Conservation (phyloP, 2,797 vertebrate genomes). For the Phalloptychus januarius region DNA sequence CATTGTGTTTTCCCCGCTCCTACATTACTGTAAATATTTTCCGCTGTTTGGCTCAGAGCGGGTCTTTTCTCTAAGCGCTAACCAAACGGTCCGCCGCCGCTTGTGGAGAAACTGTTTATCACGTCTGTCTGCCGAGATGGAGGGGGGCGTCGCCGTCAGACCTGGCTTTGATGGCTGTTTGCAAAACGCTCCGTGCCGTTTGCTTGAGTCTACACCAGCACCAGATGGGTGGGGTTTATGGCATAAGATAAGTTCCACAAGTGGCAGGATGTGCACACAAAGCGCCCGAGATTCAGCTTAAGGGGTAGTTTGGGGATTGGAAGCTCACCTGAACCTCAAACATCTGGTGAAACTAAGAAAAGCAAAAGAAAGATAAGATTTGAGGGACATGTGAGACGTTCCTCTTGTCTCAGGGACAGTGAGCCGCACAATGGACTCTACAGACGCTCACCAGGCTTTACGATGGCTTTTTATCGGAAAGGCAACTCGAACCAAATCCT, state of each 20-base stretch:
- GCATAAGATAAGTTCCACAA: constrained; percentile 46
- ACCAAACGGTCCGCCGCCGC: constrained; percentile 63
- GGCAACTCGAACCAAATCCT: background rate
- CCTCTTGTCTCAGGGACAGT: background rate
- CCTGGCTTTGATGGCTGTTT: constrained; percentile 69
- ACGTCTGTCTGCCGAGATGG: constrained; percentile 37
- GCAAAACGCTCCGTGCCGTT: constrained; percentile 48
- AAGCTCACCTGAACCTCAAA: constrained; percentile 62
- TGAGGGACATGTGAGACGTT: background rate
- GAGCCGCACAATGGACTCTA: background rate
- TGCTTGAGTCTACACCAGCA: constrained; percentile 61
- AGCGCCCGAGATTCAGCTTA: constrained; percentile 52
- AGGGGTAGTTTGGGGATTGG: constrained; percentile 43
- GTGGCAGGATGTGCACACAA: constrained; percentile 72
- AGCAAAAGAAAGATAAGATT: background rate
- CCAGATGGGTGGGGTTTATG: constrained; percentile 70
- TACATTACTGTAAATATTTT: constrained; percentile 68
- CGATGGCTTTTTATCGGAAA: background rate
- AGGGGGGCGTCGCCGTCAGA: constrained; percentile 56
- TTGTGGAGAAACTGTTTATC: constrained; percentile 57
- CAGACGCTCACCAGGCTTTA: background rate
- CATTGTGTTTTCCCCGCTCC: background rate
- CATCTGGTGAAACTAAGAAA: constrained; percentile 27
- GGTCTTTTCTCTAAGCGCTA: constrained; percentile 64
- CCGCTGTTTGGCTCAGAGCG: constrained; percentile 52